A percentile compares a stretch with the other conserved stretches of the same genome.
phyloP scores from a whole-genome alignment of 2,113 vertebrate genomes.

The Sakesphorus luctuosus region DNA sequence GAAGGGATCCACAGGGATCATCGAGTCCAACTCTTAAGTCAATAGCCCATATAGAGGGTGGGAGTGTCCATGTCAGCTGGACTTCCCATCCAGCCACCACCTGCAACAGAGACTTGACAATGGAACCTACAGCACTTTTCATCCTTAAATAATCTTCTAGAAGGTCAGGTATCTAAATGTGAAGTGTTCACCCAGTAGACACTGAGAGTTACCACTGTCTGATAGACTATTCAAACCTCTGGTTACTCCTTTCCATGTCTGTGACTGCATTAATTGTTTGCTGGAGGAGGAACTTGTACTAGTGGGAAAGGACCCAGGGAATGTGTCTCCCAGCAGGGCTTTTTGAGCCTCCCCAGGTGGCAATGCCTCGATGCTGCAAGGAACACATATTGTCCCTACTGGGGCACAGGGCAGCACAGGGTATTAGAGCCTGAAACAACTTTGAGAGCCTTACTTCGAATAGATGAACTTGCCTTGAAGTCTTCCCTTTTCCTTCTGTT shows the following conservation, averaged over 20 bases:
- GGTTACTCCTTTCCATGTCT: not conserved
- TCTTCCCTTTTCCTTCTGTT: not conserved
- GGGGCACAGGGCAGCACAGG: fast-evolving
- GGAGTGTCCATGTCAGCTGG: not conserved
- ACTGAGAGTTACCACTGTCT: not conserved
- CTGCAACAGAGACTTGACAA: not conserved
- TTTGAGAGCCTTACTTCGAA: not conserved
- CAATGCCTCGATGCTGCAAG: not conserved
- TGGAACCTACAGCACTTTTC: not conserved
- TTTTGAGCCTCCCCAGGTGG: not conserved
- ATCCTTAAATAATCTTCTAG: not conserved
- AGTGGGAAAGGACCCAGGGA: not conserved
- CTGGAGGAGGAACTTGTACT: not conserved
- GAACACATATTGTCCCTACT: not conserved
- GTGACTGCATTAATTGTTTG: fast-evolving
- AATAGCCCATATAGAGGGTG: not conserved
- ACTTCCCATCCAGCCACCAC: not conserved
- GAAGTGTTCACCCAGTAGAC: not conserved
- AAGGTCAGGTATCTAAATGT: not conserved
- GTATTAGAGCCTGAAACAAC: not conserved
- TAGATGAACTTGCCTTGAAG: not conserved
- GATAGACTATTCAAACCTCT: not conserved
- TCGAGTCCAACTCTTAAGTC: too few relatives aligned
- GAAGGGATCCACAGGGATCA: too few relatives aligned
- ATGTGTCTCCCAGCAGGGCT: not conserved